Evolutionary conservation across 2,797 vertebrate genomes (phyloP), one percentile per base, ranked within the genome.

Genomic region (Tenualosa thibaudeaui): DNA sequence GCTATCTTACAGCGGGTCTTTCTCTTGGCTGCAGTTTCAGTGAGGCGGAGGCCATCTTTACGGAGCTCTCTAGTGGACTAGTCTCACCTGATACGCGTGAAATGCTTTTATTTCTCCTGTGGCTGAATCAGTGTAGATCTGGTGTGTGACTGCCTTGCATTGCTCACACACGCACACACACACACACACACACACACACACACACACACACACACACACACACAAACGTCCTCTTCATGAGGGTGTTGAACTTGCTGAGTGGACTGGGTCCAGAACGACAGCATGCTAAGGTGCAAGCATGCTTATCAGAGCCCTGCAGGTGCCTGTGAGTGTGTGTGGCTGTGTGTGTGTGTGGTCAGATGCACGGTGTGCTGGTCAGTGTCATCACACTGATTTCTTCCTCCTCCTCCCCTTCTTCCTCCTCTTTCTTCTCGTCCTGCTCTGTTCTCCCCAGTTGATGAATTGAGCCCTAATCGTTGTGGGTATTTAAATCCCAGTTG

Each of bases 391-490:
- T 6, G 12, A 13, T 26, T 12, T 40, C 26, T 71, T 71, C 3
- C 13, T 31, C 37, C 26, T 12, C 26, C 24, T 9, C 62, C 62
- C 62, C 62, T 68, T 8, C 62, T 26, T 26, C 62, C n/a, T 68
- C 65, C 65, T 37, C 65, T 13, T 54, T 26, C 24, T 71, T 3
- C 62, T 10, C 62, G 4, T 68, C 65, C 65, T 37, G 26, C 65
- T 56, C 26, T 9, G 5, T 13, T 26, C 26, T 12, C 78, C 65
- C 82, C 53, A 84, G 82, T 86, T 85, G 68, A 87, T 82, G 46
- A 53, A 84, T 81, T 49, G 83, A 82, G 86, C 84, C n/a, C 62
- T 84, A 82, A 84, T 82, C 26, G 37, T 53, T 31, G 62, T 82
- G 26, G 43, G 37, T 3, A 78, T 71, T 85, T 60, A 82, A 85